Evolutionary conservation across 1,140 invertebrate genomes (phyloP).

Genomic region (Mactra quadrangularis): DNA sequence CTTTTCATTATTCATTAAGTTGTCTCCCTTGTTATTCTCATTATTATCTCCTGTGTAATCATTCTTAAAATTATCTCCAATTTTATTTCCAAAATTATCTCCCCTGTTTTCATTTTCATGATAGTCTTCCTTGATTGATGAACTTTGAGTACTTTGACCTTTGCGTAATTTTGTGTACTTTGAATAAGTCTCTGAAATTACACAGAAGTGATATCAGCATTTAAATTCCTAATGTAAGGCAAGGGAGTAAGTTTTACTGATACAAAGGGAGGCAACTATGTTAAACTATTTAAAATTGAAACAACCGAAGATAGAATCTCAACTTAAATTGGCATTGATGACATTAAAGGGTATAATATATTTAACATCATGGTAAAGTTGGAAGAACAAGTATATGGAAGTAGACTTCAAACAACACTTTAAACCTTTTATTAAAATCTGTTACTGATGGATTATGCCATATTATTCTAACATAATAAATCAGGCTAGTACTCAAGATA

Average conservation of each 20-base stretch:
- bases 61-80: neutral
- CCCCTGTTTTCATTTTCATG: neutral
- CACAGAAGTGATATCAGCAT: neutral
- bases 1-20: neutral
- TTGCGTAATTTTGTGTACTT: conserved; percentile 31
- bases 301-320: neutral
- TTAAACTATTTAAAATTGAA: neutral
- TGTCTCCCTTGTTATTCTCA: neutral
- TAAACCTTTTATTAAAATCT: too few species aligned
- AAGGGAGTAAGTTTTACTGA: neutral
- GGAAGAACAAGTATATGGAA: too few species aligned
- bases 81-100: neutral
- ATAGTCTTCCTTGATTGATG: neutral
- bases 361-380: neutral
- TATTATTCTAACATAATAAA: too few species aligned
- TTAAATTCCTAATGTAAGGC: neutral
- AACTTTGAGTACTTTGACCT: neutral
- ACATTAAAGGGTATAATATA: neutral
- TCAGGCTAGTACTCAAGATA: too few species aligned
- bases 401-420: too few species aligned
- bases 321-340: neutral
- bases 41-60: neutral
- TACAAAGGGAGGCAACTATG: neutral
- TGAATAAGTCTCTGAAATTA: conserved; percentile 13
- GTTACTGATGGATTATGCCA: too few species aligned